These are phyloP conservation scores for Venusia cambrica DNA, from an alignment of 2,888 invertebrate species.

Conservation along the genomic window DNA sequence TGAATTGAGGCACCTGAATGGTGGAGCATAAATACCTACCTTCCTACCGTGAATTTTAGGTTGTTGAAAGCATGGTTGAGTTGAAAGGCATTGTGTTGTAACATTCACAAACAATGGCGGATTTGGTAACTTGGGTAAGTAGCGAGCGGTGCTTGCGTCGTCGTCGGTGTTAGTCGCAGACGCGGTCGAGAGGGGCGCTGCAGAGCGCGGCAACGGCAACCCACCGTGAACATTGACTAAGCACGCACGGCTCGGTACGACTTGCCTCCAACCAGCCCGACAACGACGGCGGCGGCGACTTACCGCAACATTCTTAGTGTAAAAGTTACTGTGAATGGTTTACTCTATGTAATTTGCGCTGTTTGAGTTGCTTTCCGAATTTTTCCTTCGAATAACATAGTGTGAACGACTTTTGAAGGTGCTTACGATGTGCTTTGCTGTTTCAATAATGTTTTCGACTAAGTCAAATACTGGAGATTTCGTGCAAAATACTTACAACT, in stretches of 20 bases:
- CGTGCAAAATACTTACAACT: constrained; percentile 57
- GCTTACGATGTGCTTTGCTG: constrained; percentile 54
- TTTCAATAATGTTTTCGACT: constrained; percentile 45
- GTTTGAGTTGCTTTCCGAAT: constrained; percentile 60
- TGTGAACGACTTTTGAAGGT: constrained; percentile 62
- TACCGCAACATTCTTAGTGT: constrained; percentile 80
- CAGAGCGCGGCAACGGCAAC: constrained; percentile 41
- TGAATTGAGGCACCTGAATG: no score
- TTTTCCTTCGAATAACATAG: constrained; percentile 54
- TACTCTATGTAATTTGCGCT: constrained; percentile 79
- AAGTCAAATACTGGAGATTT: constrained; percentile 51
- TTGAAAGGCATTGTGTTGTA: constrained; percentile 40
- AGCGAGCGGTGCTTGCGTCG: constrained; percentile 35
- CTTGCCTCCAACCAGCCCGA: constrained; percentile 10
- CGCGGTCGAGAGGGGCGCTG: constrained; percentile 54
- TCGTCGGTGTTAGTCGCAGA: constrained; percentile 28
- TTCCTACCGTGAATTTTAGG: no score
- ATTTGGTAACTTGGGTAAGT: constrained; percentile 26
- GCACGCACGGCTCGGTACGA: constrained; percentile 48
- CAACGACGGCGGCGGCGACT: constrained; percentile 67
- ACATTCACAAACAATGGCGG: constrained; percentile 41
- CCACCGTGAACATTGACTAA: constrained; percentile 74
- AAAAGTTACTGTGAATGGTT: constrained; percentile 79
- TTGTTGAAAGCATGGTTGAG: constrained; percentile 22
- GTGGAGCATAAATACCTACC: no score